Conservation (phyloP, 2,113 vertebrate genomes). For the Semnornis frantzii region DNA sequence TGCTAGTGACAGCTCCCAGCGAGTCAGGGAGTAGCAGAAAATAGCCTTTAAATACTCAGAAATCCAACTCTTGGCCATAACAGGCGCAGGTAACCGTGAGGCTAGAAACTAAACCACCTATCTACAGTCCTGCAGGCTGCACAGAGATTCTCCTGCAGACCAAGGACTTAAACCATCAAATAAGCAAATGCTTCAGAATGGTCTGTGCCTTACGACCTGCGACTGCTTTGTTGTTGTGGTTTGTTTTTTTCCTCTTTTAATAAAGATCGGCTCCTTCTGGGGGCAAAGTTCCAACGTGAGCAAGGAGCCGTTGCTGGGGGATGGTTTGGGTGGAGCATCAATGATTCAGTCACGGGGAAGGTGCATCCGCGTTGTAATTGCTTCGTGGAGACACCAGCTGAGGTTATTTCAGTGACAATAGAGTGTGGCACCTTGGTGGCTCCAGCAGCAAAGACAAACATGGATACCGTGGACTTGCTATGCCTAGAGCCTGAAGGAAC, state of each 20-base stretch:
- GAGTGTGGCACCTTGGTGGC: too few species aligned
- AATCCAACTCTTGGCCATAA: neutral
- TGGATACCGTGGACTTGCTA: neutral
- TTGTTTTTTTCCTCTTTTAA: neutral
- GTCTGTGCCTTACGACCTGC: too few species aligned
- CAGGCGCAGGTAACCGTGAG: neutral
- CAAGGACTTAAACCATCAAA: too few species aligned
- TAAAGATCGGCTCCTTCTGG: neutral
- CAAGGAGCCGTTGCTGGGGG: neutral
- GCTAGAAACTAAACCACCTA: neutral
- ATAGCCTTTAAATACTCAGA: neutral
- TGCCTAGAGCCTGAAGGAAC: neutral
- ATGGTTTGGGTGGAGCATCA: neutral
- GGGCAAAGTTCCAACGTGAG: neutral
- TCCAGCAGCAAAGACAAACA: too few species aligned
- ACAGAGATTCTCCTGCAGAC: neutral
- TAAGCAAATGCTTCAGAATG: too few species aligned
- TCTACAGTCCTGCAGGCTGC: accelerated
- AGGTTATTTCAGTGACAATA: neutral
- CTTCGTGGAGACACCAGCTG: neutral
- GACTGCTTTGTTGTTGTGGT: too few species aligned
- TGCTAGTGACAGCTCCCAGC: accelerated
- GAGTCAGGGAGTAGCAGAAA: neutral
- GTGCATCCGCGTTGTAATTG: neutral
- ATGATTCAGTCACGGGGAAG: neutral